Percentiles rank a stretch among this genome's conserved stretches.
Conservation (phyloP, 2,888 invertebrate species). For the Amiota communis region DNA sequence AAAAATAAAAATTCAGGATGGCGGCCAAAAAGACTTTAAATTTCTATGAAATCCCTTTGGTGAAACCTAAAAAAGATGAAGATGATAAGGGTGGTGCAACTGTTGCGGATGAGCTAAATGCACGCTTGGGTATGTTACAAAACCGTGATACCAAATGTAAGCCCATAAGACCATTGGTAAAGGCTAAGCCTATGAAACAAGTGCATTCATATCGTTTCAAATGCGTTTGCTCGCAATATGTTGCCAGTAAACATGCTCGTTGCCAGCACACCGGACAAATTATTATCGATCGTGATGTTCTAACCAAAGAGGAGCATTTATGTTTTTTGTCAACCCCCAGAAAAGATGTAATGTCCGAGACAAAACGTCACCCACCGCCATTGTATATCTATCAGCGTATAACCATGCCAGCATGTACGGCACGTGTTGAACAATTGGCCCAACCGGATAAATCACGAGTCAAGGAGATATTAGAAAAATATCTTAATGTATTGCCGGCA, state of each 20-base stretch:
- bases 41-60: slow-evolving; percentile 39
- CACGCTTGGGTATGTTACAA: slow-evolving; percentile 57
- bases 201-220: slow-evolving; percentile 58
- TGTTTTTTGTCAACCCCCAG: slow-evolving; percentile 68
- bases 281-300: slow-evolving; percentile 67
- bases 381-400: slow-evolving; percentile 54
- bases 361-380: slow-evolving; percentile 42
- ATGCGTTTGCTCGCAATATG: slow-evolving; percentile 63
- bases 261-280: slow-evolving; percentile 69
- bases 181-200: slow-evolving; percentile 41
- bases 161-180: slow-evolving; percentile 58
- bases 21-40: slow-evolving; percentile 35
- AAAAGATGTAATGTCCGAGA: slow-evolving; percentile 48
- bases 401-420: slow-evolving; percentile 65
- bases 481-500: slow-evolving; percentile 51
- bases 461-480: slow-evolving; percentile 55
- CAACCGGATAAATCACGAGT: slow-evolving; percentile 60
- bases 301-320: slow-evolving; percentile 68
- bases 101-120: slow-evolving; percentile 65
- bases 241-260: slow-evolving; percentile 48
- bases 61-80: slow-evolving; percentile 37
- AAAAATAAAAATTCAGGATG: neutral
- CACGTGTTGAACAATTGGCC: slow-evolving; percentile 66
- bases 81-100: slow-evolving; percentile 40
- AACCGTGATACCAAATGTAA: slow-evolving; percentile 58